Evolutionary conservation across 2,797 vertebrate species (phyloP).

Genomic region (Rhinatrema bivittatum): DNA sequence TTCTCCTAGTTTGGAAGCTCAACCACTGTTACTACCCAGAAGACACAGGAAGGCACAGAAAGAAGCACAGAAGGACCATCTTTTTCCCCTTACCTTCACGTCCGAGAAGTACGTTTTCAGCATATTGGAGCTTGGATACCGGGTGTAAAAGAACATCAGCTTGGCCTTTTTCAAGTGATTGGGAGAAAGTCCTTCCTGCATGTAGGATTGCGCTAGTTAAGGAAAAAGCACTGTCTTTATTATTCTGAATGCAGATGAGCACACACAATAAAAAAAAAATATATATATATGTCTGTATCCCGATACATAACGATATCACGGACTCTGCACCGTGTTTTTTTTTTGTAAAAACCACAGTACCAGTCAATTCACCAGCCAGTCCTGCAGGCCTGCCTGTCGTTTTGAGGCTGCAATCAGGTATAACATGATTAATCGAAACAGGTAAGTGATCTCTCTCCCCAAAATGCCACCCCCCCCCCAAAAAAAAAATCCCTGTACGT

Average conservation of each 20-base stretch:
- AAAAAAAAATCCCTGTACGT: no score
- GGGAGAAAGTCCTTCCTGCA: constrained; percentile 96
- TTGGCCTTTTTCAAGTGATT: constrained; percentile 99
- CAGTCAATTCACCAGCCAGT: neutral
- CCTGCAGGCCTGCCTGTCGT: neutral
- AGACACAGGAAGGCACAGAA: no score
- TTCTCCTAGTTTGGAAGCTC: no score
- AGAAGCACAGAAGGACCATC: no score
- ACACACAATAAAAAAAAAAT: neutral
- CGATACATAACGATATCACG: neutral
- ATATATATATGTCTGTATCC: no score
- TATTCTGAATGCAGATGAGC: neutral
- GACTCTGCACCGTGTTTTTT: neutral
- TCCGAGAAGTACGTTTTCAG: constrained; percentile 98
- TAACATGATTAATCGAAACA: neutral
- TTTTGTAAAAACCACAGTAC: neutral
- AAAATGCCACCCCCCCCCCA: no score
- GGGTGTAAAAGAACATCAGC: constrained; percentile 98
- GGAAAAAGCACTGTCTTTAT: no score
- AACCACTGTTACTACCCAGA: no score
- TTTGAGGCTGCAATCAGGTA: neutral
- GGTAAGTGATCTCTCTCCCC: neutral
- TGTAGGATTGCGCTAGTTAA: constrained; percentile 81
- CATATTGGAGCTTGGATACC: constrained; percentile 98
- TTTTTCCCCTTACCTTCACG: constrained; percentile 96